A percentile compares a stretch with the other conserved stretches of the same genome.
Evolutionary conservation across 1,140 invertebrate species (phyloP).

Genomic region (Anoplophora glabripennis): DNA sequence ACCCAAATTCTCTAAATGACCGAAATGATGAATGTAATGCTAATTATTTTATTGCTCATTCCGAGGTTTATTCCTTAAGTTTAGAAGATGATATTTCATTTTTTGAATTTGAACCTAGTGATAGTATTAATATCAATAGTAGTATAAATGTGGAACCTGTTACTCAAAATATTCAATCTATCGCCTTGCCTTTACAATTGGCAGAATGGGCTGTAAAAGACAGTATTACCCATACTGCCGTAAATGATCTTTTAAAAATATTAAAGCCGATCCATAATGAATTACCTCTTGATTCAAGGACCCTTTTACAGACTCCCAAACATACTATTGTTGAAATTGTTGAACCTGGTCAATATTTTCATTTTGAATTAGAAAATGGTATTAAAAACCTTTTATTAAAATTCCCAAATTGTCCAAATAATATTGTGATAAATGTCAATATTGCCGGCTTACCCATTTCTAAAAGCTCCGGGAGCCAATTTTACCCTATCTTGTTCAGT

Average conservation of each 20-base stretch:
- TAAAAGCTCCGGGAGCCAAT: conserved; percentile 17
- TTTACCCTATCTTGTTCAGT: conserved; percentile 19
- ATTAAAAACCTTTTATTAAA: conserved; percentile 2
- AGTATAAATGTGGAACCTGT: too few relatives aligned
- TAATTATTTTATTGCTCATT: too few relatives aligned
- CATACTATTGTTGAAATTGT: not conserved
- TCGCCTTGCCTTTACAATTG: too few relatives aligned
- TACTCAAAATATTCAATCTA: too few relatives aligned
- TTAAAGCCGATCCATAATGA: not conserved
- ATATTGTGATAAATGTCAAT: conserved; percentile 1
- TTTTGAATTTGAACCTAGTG: too few relatives aligned
- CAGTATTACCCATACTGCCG: conserved; percentile 1
- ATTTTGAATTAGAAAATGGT: conserved; percentile 7
- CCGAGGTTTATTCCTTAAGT: too few relatives aligned
- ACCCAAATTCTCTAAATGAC: too few relatives aligned
- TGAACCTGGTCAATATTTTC: conserved; percentile 4
- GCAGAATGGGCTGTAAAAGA: conserved; percentile 2
- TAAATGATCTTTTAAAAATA: not conserved
- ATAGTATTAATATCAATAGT: too few relatives aligned
- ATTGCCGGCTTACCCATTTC: conserved; percentile 13
- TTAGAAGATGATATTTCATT: too few relatives aligned
- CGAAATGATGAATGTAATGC: too few relatives aligned
- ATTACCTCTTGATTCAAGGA: conserved; percentile 1
- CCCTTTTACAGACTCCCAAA: conserved; percentile 1
- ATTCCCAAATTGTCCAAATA: not conserved